These are phyloP conservation scores for Crypturellus tataupa DNA, from an alignment of 2,797 vertebrate genomes.

Conservation along the genomic window DNA sequence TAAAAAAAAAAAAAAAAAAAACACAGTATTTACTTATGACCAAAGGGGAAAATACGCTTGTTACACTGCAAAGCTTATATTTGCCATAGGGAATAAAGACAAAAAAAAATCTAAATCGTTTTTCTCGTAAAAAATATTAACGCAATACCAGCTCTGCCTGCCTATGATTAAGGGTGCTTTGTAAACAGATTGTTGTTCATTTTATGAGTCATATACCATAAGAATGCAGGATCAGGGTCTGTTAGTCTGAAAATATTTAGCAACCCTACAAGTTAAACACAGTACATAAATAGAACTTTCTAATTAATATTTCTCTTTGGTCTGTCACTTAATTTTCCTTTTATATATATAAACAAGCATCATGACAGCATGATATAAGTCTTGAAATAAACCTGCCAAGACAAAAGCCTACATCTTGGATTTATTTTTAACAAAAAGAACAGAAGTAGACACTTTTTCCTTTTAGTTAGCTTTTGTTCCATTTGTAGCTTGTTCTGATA, in stretches of 20 bases:
- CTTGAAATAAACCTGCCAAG: slow-evolving; percentile 64
- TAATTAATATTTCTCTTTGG: slow-evolving; percentile 72
- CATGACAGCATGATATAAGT: slow-evolving; percentile 21
- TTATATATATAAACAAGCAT: slow-evolving; percentile 38
- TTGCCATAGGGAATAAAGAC: background rate
- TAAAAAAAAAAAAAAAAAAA: background rate
- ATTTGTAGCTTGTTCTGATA: slow-evolving; percentile 56
- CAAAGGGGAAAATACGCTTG: slow-evolving; percentile 11
- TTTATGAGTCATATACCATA: slow-evolving; percentile 26
- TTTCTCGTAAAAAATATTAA: slow-evolving; percentile 45
- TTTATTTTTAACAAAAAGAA: slow-evolving; percentile 66
- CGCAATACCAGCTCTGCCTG: background rate
- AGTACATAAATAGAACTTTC: slow-evolving; percentile 49
- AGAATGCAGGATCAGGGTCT: slow-evolving; percentile 30
- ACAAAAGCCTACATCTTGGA: slow-evolving; percentile 31
- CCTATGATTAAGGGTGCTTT: slow-evolving; percentile 36
- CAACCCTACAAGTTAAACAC: slow-evolving; percentile 31
- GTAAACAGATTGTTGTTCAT: slow-evolving; percentile 36
- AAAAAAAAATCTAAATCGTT: background rate
- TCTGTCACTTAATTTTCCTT: slow-evolving; percentile 50
- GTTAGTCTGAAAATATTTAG: slow-evolving; percentile 29
- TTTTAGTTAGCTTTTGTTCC: slow-evolving; percentile 55
- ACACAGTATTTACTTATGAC: slow-evolving; percentile 20
- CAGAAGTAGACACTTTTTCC: background rate
- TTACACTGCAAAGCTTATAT: slow-evolving; percentile 18